Conservation (phyloP, 2,113 vertebrate species). For the Campylorhamphus procurvoides region DNA sequence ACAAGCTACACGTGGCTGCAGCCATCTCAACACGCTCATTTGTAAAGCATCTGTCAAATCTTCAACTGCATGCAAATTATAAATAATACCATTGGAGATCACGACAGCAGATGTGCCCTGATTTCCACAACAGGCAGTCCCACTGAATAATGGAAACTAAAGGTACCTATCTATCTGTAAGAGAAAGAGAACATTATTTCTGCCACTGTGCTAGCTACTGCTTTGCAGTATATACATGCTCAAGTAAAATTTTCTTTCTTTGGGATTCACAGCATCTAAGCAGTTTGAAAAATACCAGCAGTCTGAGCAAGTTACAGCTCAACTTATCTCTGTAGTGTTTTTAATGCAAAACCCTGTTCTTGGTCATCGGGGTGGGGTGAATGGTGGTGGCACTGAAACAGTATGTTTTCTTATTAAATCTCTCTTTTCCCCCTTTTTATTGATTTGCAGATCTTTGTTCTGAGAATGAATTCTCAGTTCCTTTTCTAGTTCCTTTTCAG, state of each 20-base stretch:
- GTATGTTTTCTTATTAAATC: not conserved
- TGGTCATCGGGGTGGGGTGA: fast-evolving
- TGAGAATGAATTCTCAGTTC: not conserved
- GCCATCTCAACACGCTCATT: not conserved
- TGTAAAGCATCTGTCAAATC: not conserved
- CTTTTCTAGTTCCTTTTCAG: not conserved
- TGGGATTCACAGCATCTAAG: not conserved
- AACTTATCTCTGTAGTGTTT: not conserved
- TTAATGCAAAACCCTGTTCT: not conserved
- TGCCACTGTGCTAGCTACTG: not conserved
- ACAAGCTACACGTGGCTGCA: not conserved
- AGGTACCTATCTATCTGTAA: not conserved
- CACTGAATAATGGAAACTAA: not conserved
- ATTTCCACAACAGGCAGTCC: not conserved
- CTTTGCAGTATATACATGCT: not conserved
- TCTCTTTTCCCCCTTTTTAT: not conserved
- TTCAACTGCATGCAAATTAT: not conserved
- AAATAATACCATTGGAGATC: not conserved
- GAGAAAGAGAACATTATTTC: not conserved
- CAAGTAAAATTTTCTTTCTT: not conserved
- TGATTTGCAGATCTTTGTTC: not conserved
- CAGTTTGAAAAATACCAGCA: not conserved
- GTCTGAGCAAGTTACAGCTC: not conserved
- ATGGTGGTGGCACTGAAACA: not conserved
- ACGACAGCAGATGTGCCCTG: not conserved